A percentile compares a stretch with the other conserved stretches of the same genome.
These are phyloP conservation scores for Parambassis ranga DNA, from an alignment of 2,797 vertebrate species.

Conservation along the genomic window DNA sequence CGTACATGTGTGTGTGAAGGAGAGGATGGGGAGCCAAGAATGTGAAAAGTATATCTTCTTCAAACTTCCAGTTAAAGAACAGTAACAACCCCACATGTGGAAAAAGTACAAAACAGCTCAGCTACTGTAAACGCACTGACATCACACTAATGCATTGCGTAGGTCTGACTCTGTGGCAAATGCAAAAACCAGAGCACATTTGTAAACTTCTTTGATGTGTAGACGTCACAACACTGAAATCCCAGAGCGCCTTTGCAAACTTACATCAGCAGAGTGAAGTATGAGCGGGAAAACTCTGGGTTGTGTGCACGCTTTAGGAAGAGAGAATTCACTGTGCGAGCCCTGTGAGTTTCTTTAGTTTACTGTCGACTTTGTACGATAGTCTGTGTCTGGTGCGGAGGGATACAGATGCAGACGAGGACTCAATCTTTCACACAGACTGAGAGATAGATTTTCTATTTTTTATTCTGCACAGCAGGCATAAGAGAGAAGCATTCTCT, in stretches of 20 bases:
- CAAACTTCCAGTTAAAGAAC: no score
- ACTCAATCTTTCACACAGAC: not conserved
- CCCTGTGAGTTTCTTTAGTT: conserved; percentile 22
- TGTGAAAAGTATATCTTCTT: no score
- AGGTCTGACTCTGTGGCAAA: not conserved
- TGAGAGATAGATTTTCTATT: conserved; percentile 26
- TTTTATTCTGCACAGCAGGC: conserved; percentile 33
- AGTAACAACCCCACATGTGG: not conserved
- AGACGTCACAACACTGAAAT: conserved; percentile 62
- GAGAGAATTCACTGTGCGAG: not conserved
- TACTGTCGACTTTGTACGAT: not conserved
- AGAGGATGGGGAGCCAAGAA: not conserved
- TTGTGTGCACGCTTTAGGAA: not conserved
- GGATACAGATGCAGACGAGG: no score
- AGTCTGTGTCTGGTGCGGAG: not conserved
- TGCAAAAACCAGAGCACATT: not conserved
- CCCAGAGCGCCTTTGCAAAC: conserved; percentile 26
- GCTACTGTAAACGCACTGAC: not conserved
- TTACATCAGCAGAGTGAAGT: conserved; percentile 51
- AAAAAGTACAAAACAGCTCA: not conserved
- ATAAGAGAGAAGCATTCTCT: conserved; percentile 39
- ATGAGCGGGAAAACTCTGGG: conserved; percentile 17
- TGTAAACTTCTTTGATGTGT: conserved; percentile 26
- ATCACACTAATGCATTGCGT: conserved; percentile 26
- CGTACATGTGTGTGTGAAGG: not conserved